A percentile compares a stretch with the other conserved stretches of the same genome.
These are phyloP conservation scores for Pycnonotus jocosus DNA, from an alignment of 2,113 vertebrate genomes.

Conservation along the genomic window DNA sequence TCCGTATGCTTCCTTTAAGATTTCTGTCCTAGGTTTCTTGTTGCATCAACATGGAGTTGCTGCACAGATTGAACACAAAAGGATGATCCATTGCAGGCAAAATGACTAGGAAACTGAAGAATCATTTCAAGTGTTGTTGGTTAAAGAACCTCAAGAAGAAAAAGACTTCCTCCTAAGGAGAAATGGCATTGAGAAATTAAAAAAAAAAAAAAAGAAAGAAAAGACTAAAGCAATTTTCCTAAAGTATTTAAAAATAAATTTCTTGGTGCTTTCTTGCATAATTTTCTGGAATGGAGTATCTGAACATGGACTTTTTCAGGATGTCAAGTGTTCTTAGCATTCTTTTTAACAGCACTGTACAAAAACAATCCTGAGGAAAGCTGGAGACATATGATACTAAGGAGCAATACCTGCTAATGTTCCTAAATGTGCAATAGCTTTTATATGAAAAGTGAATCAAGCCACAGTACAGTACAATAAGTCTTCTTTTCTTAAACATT, in stretches of 20 bases:
- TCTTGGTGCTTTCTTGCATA: slow-evolving; percentile 69
- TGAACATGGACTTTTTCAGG: slow-evolving; percentile 63
- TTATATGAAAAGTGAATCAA: slow-evolving; percentile 69
- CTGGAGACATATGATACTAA: slow-evolving; percentile 61
- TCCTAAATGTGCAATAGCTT: slow-evolving; percentile 84
- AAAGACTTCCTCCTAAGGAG: slow-evolving; percentile 69
- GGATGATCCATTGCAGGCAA: not conserved
- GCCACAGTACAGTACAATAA: slow-evolving; percentile 60
- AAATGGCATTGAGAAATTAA: slow-evolving; percentile 52
- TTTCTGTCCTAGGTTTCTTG: not conserved
- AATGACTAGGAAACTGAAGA: slow-evolving; percentile 5
- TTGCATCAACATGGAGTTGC: not conserved
- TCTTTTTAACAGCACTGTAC: slow-evolving; percentile 35
- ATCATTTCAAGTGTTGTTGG: slow-evolving; percentile 12
- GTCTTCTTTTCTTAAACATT: slow-evolving; percentile 68
- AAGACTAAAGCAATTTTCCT: slow-evolving; percentile 47
- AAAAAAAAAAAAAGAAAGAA: not conserved
- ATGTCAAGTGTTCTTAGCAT: slow-evolving; percentile 47
- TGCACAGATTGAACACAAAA: not conserved
- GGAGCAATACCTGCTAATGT: slow-evolving; percentile 78
- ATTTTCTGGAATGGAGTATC: slow-evolving; percentile 62
- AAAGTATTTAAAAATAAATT: slow-evolving; percentile 59
- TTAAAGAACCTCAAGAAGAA: slow-evolving; percentile 71
- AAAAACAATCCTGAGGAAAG: slow-evolving; percentile 58
- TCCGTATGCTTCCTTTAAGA: slow-evolving; percentile 90